Conservation (phyloP, 2,113 vertebrate genomes). For the Dendrocopos noguchii region DNA sequence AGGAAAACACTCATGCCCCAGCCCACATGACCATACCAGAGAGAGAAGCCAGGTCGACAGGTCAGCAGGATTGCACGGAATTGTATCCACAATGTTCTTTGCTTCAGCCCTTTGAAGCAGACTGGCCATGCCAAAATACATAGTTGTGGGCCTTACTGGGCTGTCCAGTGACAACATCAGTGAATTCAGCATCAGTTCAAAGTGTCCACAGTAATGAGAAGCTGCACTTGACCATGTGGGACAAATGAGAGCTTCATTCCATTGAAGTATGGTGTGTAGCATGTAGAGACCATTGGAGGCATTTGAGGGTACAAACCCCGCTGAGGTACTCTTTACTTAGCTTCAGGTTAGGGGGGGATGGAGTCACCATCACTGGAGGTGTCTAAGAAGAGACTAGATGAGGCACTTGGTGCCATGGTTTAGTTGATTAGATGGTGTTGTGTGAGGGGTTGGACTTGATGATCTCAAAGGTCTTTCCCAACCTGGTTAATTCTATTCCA, state of each 20-base stretch:
- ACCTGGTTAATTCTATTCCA: too few species aligned
- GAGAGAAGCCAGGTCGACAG: neutral
- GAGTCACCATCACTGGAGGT: too few species aligned
- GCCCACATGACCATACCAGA: neutral
- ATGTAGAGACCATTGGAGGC: neutral
- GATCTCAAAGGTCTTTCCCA: too few species aligned
- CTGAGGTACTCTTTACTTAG: neutral
- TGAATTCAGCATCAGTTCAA: neutral
- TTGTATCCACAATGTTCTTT: accelerated
- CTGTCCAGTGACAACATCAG: neutral
- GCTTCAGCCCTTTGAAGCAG: neutral
- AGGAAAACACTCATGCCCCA: neutral
- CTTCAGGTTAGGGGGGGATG: neutral
- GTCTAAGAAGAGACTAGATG: too few species aligned
- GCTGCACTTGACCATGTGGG: too few species aligned
- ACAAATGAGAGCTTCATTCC: neutral
- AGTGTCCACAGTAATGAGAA: neutral
- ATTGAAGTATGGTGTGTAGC: neutral
- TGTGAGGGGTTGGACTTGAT: too few species aligned
- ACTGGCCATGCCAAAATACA: neutral
- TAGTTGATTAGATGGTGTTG: too few species aligned
- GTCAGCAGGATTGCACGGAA: neutral
- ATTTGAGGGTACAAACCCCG: neutral
- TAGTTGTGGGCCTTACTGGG: accelerated
- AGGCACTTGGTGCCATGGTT: too few species aligned